Conservation (phyloP, 2,888 invertebrate species). For the Agrochola macilenta region DNA sequence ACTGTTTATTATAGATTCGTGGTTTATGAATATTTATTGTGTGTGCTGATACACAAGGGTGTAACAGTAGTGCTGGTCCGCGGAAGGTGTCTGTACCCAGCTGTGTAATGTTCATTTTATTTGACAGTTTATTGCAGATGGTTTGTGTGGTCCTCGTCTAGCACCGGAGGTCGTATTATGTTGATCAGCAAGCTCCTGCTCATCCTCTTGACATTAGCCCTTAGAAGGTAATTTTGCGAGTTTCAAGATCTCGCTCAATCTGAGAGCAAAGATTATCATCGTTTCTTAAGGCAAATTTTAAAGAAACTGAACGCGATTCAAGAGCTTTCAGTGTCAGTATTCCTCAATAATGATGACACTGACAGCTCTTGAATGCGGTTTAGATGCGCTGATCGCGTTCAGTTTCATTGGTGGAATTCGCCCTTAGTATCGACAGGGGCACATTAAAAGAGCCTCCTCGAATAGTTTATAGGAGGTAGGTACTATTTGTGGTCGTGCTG, state of each 20-base stretch:
- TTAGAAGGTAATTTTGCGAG: background rate
- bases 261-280: background rate
- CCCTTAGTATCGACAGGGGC: background rate
- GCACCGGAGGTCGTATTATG: background rate
- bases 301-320: too few species aligned
- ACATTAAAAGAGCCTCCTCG: background rate
- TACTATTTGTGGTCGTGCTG: background rate
- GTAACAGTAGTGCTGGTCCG: background rate
- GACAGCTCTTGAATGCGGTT: too few species aligned
- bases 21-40: slow-evolving; percentile 25
- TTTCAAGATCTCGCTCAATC: background rate
- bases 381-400: too few species aligned
- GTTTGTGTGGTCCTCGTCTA: background rate
- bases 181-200: background rate
- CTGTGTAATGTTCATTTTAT: slow-evolving; percentile 31
- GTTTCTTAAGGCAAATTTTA: background rate
- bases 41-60: background rate
- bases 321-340: too few species aligned
- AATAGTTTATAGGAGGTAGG: background rate
- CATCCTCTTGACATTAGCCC: background rate
- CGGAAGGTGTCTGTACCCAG: slow-evolving; percentile 17
- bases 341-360: too few species aligned
- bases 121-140: slow-evolving; percentile 1
- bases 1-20: slow-evolving; percentile 38
- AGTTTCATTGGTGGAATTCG: too few species aligned